phyloP scores from a whole-genome alignment of 2,797 vertebrate genomes.

The Cottoperca gobio region DNA sequence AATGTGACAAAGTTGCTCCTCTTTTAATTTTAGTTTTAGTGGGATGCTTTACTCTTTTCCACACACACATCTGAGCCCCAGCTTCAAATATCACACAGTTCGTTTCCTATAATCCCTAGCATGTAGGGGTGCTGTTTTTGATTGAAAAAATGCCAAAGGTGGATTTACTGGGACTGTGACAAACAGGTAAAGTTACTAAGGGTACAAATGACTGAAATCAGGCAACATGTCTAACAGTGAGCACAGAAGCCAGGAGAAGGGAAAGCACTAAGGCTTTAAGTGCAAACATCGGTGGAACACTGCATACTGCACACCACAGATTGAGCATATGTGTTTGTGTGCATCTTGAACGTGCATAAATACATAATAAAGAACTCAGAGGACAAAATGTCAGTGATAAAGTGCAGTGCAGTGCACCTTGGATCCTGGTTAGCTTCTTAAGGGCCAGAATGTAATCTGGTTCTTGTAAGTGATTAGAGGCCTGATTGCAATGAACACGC shows the following conservation, averaged over 20 bases:
- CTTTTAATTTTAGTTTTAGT: too few species aligned
- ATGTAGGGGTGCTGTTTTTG: background rate
- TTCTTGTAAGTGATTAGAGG: conserved; percentile 67
- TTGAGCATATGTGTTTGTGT: conserved; percentile 29
- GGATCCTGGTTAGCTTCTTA: conserved; percentile 47
- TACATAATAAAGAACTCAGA: background rate
- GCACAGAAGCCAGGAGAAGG: conserved; percentile 28
- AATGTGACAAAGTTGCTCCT: too few species aligned
- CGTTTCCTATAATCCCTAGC: background rate
- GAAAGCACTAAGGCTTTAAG: conserved; percentile 45
- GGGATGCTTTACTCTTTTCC: too few species aligned
- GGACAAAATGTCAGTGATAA: conserved; percentile 32
- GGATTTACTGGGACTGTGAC: background rate
- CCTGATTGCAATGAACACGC: conserved; percentile 60
- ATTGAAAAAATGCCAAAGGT: background rate
- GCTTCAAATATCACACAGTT: background rate
- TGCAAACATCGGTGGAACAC: conserved; percentile 66
- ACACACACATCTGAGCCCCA: too few species aligned
- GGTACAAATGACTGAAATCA: conserved; percentile 8
- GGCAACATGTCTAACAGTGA: conserved; percentile 23
- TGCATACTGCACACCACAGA: conserved; percentile 50
- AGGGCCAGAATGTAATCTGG: conserved; percentile 52
- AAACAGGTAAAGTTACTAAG: background rate
- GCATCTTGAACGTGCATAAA: conserved; percentile 15
- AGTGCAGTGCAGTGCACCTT: conserved; percentile 44